Base-by-base conservation (phyloP, 1,140 invertebrate species). In the Hycleus cichorii region DNA sequence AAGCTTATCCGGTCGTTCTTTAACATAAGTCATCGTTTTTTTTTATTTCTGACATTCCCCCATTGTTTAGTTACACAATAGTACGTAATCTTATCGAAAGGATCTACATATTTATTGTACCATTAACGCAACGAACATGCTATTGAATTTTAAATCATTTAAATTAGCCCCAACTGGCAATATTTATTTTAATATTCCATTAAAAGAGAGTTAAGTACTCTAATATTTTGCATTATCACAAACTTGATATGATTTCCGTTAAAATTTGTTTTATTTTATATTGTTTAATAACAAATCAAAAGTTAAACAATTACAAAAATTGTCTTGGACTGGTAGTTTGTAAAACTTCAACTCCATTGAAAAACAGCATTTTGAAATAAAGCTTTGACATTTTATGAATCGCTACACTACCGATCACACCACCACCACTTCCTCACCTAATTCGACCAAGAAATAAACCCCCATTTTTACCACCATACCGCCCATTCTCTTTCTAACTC, bases 81-180 rank as follows among this genome's bases (percentile, higher is more conserved):
- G 42, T 52, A 52, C 11, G 51, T 54, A 54, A 47, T 55, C 52
- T 55, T 55, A 55, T 55, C 52, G 52, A 47, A 46, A 47, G 52
- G 52, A 55, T 55, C 52, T 55, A 39, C 64, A 68, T 68, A 66
- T 68, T 68, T 68, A 68, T 68, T 66, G 63, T 63, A 51, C 66
- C 59, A 68, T 66, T 63, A 68, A 66, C 51, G 63, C 64, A 66
- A 49, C 51, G 52, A 61, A 62, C 64, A 62, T 63, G 60, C 62
- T 51, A 66, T 68, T 66, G 64, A 68, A 68, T 68, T 68, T 68
- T 63, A 68, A 64, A 66, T 66, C 58, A 64, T 68, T 68, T 66
- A 66, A 68, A 68, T 68, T 63, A 63, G 64, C 59, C 58, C 57
- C 60, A 44, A 50, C 18, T 51, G 60, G 60, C 50, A 38, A 62